phyloP scores from a whole-genome alignment of 2,888 invertebrate species.

The Drosophila kuntzei region DNA sequence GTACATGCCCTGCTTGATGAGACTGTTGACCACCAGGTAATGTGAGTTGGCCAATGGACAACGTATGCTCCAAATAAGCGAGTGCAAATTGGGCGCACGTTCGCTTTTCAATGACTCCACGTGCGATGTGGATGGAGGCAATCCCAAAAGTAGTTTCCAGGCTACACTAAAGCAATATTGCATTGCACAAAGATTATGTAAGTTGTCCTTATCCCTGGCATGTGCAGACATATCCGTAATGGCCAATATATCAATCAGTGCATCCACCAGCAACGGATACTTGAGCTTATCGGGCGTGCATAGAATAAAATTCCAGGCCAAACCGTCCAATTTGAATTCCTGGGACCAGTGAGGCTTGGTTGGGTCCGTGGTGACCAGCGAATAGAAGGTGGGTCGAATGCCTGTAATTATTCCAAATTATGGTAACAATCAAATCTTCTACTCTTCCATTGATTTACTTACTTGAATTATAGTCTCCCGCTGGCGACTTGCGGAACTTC shows the following conservation, averaged over 20 bases:
- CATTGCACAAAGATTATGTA: slow-evolving; percentile 91
- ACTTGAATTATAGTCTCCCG: slow-evolving; percentile 84
- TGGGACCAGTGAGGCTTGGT: slow-evolving; percentile 86
- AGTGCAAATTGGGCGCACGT: slow-evolving; percentile 91
- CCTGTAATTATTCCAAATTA: slow-evolving; percentile 84
- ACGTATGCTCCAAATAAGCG: slow-evolving; percentile 95
- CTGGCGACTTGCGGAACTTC: slow-evolving; percentile 88
- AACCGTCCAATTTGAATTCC: slow-evolving; percentile 95
- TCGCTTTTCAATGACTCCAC: slow-evolving; percentile 92
- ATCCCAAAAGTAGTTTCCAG: slow-evolving; percentile 90
- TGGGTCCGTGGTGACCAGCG: slow-evolving; percentile 91
- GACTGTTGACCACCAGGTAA: slow-evolving; percentile 94
- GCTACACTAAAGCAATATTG: slow-evolving; percentile 93
- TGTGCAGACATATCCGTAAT: slow-evolving; percentile 89
- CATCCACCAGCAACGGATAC: slow-evolving; percentile 94
- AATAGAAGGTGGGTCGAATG: slow-evolving; percentile 96
- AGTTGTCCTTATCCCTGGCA: slow-evolving; percentile 84
- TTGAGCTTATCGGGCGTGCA: slow-evolving; percentile 96
- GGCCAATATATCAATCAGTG: slow-evolving; percentile 92
- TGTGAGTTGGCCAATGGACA: slow-evolving; percentile 93
- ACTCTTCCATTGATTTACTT: slow-evolving; percentile 26
- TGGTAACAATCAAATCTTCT: not conserved
- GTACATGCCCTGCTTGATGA: slow-evolving; percentile 95
- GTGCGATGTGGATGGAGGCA: slow-evolving; percentile 95
- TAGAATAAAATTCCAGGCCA: slow-evolving; percentile 97